phyloP scores from a whole-genome alignment of 35 echinoderm and acorn worm genomes.

The Lytechinus variegatus region DNA sequence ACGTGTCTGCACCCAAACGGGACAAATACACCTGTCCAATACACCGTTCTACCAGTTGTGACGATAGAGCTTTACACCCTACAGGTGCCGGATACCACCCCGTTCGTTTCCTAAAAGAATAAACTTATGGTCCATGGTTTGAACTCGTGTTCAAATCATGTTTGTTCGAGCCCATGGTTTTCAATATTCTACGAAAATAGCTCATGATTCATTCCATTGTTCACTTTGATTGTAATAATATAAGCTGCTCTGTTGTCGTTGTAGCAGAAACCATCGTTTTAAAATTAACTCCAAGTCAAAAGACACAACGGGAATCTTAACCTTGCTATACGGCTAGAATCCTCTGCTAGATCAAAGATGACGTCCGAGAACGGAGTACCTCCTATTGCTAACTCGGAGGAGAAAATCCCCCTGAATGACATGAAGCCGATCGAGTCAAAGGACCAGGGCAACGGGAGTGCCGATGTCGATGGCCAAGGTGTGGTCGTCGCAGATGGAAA shows the following conservation, averaged over 20 bases:
- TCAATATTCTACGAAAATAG: not conserved
- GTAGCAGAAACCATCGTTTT: not conserved
- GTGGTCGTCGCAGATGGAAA: conserved; percentile 50
- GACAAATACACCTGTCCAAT: conserved; percentile 32
- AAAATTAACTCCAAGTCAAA: not conserved
- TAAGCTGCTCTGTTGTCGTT: not conserved
- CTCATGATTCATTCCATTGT: not conserved
- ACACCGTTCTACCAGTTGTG: not conserved
- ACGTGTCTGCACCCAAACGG: conserved; percentile 24
- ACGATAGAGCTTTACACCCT: conserved; percentile 26
- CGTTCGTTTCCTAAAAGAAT: conserved; percentile 9
- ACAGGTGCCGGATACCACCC: conserved; percentile 33
- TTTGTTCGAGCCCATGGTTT: not conserved
- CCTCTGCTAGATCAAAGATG: not conserved
- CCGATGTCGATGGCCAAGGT: conserved; percentile 24
- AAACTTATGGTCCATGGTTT: not conserved
- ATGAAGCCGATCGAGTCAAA: conserved; percentile 41
- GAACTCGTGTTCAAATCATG: conserved; percentile 16
- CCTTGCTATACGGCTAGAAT: not conserved
- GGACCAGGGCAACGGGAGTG: conserved; percentile 56
- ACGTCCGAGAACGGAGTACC: conserved; percentile 45
- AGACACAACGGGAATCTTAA: not conserved
- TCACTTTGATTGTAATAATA: not conserved
- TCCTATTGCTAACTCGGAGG: conserved; percentile 32
- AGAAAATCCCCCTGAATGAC: conserved; percentile 58